These are phyloP conservation scores for Calameuta idolon DNA, from an alignment of 2,888 invertebrate genomes.

Conservation along the genomic window DNA sequence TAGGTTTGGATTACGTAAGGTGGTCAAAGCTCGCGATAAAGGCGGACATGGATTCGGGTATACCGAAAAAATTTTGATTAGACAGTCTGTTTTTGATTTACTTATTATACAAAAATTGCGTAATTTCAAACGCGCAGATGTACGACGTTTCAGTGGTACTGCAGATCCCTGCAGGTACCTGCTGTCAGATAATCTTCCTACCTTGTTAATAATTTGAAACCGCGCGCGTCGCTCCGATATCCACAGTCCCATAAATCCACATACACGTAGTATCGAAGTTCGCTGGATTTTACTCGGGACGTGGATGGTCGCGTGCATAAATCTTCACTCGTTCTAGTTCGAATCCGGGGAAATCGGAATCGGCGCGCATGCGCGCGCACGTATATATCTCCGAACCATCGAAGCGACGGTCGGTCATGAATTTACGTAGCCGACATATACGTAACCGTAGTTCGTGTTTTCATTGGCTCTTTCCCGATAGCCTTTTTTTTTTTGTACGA, in stretches of 20 bases:
- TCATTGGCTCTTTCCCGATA: neutral
- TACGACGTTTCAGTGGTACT: no score
- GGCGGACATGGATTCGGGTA: neutral
- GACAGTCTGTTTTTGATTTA: neutral
- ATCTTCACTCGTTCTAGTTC: neutral
- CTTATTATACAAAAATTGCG: no score
- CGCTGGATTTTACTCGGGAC: neutral
- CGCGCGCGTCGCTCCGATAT: neutral
- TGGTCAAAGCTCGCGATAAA: neutral
- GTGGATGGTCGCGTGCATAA: neutral
- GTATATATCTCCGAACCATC: neutral
- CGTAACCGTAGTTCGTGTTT: neutral
- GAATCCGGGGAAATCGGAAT: neutral
- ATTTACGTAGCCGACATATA: neutral
- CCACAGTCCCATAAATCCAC: neutral
- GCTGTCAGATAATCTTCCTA: neutral
- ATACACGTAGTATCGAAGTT: neutral
- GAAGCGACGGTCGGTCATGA: neutral
- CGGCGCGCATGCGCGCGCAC: neutral
- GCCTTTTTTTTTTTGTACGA: neutral
- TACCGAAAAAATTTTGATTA: neutral
- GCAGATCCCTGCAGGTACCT: neutral
- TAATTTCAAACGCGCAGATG: neutral
- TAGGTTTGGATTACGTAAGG: neutral
- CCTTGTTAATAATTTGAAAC: slow-evolving; percentile 1